Evolutionary conservation across 2,113 vertebrate species (phyloP), one percentile per base, ranked within the genome.

Genomic region (Petrocephalus zakoni): DNA sequence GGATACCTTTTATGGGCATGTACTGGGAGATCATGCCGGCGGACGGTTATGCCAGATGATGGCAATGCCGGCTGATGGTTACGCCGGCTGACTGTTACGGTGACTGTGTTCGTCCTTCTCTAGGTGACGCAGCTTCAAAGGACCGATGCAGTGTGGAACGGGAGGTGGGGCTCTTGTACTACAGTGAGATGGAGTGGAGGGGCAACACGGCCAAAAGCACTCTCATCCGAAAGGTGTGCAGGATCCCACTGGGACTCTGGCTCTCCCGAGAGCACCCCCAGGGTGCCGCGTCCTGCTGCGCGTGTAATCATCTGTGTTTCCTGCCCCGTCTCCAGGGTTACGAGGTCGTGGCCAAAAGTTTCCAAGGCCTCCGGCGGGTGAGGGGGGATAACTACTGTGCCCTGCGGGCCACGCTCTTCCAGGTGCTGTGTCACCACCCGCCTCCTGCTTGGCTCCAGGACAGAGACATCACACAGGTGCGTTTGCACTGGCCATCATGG

Each of bases 331-430:
- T 68, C 46, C 91, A 97, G 97, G 97, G 96, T 6, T 97, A 97
- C 25, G 94, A 95, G 92, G 94, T 94, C 81, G 95, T 97, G 86
- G 93, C 94, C 90, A 93, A 92, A 90, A 94, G 90, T 34, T 97
- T 96, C 92, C 92, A 93, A 13, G 94, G 94, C 2, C 95, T 97
- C 86, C 91, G 96, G 89, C 94, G 94, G 88, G 96, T 97, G 82
- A 94, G 97, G 1, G 97, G 97, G 49, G 97, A 97, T 87, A 97
- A 97, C 56, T 97, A 97, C 81, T 97, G 97, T 91, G 97, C 96
- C 1, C 94, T 97, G 90, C 94, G 97, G 90, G 97, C 97, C 84
- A 96, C 96, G 0, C 94, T 97, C 42, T 97, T 97, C 92, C 97
- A 97, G 94, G 94, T 95, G 0, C 93, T 97, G 90, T 95, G 93